Evolutionary conservation across 2,888 invertebrate species (phyloP).

Genomic region (Drosophila koepferae): DNA sequence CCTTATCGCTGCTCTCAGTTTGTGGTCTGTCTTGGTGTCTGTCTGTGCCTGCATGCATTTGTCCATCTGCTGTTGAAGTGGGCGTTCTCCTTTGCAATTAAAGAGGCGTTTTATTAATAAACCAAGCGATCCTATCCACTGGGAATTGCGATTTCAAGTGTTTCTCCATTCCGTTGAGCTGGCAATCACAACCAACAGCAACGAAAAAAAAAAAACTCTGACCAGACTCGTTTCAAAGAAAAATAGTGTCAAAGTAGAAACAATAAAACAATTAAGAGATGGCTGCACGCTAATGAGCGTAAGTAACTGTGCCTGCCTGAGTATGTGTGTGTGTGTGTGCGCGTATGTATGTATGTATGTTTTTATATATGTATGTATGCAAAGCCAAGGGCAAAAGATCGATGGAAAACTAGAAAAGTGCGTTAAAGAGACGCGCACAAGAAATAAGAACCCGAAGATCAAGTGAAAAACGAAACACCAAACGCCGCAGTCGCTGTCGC

Average conservation of each 20-base stretch:
- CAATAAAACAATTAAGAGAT: slow-evolving; percentile 60
- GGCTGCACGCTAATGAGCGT: slow-evolving; percentile 63
- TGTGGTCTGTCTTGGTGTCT: slow-evolving; percentile 26
- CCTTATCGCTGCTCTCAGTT: slow-evolving; percentile 34
- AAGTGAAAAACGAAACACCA: slow-evolving; percentile 47
- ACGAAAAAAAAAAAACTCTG: slow-evolving; percentile 15
- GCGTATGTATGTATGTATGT: slow-evolving; percentile 4
- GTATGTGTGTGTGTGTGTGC: no score
- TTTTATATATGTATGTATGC: neutral
- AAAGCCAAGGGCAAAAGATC: slow-evolving; percentile 56
- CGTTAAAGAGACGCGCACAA: slow-evolving; percentile 18
- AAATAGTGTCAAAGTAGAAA: slow-evolving; percentile 60
- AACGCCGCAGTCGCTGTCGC: slow-evolving; percentile 22
- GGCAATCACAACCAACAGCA: slow-evolving; percentile 14
- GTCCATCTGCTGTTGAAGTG: slow-evolving; percentile 55
- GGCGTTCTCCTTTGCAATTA: slow-evolving; percentile 64
- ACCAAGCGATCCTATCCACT: slow-evolving; percentile 29
- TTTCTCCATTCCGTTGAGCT: slow-evolving; percentile 14
- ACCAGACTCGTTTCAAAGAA: slow-evolving; percentile 39
- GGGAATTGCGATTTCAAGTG: slow-evolving; percentile 46
- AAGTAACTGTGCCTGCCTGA: slow-evolving; percentile 11
- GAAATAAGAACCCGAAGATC: slow-evolving; percentile 26
- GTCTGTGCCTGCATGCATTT: slow-evolving; percentile 11
- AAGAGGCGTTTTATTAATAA: slow-evolving; percentile 71
- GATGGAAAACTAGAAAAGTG: slow-evolving; percentile 51